Conservation (phyloP, 1,140 invertebrate genomes). For the Lepidurus packardi region DNA sequence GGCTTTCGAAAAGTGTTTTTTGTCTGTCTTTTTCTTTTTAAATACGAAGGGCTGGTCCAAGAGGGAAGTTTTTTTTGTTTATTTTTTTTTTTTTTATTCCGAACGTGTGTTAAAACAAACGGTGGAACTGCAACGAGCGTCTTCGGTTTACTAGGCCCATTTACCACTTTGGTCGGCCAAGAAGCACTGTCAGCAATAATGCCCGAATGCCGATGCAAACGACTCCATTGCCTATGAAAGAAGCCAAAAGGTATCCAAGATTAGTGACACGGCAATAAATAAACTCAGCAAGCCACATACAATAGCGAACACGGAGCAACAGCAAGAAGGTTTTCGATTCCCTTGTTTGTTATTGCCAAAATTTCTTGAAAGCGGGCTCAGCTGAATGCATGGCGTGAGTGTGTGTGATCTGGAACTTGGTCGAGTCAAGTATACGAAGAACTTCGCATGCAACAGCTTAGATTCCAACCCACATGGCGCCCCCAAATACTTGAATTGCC, state of each 20-base stretch:
- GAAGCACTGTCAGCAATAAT: not conserved
- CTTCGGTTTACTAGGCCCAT: not conserved
- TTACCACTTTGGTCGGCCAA: not conserved
- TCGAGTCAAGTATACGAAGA: not conserved
- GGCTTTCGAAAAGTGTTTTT: not conserved
- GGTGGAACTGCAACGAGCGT: not conserved
- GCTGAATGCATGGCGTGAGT: not conserved
- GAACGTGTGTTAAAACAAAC: not conserved
- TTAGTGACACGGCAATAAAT: not conserved
- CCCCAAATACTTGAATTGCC: constrained; percentile 13
- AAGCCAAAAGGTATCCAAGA: not conserved
- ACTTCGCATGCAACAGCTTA: constrained; percentile 18
- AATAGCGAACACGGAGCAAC: too few species aligned
- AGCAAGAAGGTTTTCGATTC: not conserved
- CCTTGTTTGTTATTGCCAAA: not conserved
- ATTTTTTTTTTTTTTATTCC: too few species aligned
- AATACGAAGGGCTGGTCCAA: constrained; percentile 10
- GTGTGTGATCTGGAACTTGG: constrained; percentile 11
- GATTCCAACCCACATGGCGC: constrained; percentile 15
- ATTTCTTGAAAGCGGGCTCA: not conserved
- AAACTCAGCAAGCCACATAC: too few species aligned
- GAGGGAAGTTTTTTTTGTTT: not conserved
- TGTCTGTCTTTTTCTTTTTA: not conserved
- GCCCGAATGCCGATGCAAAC: not conserved
- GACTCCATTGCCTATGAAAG: not conserved